Evolutionary conservation across 2,888 invertebrate species (phyloP).

Genomic region (Trimorus sp.): DNA sequence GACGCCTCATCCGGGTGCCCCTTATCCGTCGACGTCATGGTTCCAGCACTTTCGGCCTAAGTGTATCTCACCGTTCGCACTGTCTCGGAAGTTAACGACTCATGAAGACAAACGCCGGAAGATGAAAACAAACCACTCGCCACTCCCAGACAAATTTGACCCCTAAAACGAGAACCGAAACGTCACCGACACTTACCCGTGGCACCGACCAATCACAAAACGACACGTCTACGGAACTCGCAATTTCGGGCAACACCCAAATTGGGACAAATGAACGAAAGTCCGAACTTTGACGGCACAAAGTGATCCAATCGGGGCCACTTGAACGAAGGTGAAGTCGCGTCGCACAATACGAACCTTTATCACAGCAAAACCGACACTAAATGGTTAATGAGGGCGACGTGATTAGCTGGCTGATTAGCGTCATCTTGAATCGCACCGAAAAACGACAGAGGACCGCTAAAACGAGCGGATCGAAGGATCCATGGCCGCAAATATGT

Average conservation of each 20-base stretch:
- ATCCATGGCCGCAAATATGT: conserved; percentile 57
- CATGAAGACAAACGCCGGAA: background rate
- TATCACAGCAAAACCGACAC: conserved; percentile 23
- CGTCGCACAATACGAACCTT: conserved; percentile 16
- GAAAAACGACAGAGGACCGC: conserved; percentile 1
- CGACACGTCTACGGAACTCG: too few relatives aligned
- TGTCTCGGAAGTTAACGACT: background rate
- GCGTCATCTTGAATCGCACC: conserved; percentile 11
- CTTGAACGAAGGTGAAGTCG: conserved; percentile 1
- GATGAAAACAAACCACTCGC: too few relatives aligned
- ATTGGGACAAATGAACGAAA: background rate
- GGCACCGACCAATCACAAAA: too few relatives aligned
- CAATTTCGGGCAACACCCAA: too few relatives aligned
- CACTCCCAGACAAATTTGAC: too few relatives aligned
- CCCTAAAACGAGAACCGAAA: too few relatives aligned
- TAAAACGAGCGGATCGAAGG: conserved; percentile 10
- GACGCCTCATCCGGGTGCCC: conserved; percentile 8
- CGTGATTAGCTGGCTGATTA: conserved; percentile 1
- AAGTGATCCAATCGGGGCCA: conserved; percentile 9
- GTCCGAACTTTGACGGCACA: background rate
- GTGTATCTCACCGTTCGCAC: too few relatives aligned
- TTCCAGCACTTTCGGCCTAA: too few relatives aligned
- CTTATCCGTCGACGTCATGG: conserved; percentile 14
- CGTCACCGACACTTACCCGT: too few relatives aligned
- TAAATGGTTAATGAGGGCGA: background rate